Percentiles rank a stretch among this genome's conserved stretches.
These are phyloP conservation scores for Australoheros facetus DNA, from an alignment of 2,797 vertebrate species.

Conservation along the genomic window DNA sequence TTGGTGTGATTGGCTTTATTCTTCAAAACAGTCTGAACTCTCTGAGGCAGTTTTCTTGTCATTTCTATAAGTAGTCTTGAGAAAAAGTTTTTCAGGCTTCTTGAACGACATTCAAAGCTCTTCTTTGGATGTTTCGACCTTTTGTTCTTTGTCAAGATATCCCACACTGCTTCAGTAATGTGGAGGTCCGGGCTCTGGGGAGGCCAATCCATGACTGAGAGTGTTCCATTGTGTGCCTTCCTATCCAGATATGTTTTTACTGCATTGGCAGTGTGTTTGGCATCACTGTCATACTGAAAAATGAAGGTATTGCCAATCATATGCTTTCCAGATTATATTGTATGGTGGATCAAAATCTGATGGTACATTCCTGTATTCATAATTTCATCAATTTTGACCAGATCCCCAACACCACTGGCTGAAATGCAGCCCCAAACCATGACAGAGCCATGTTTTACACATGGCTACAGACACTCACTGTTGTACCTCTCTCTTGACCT, in stretches of 20 bases:
- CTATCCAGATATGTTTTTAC: background rate
- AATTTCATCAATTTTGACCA: background rate
- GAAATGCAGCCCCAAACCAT: background rate
- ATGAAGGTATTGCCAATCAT: background rate
- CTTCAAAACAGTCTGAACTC: background rate
- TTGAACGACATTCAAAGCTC: background rate
- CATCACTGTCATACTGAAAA: background rate
- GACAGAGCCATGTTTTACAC: background rate
- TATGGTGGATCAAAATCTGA: background rate
- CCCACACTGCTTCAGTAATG: background rate
- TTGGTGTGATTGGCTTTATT: background rate
- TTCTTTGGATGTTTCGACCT: background rate
- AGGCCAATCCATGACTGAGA: background rate
- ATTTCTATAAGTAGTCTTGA: background rate
- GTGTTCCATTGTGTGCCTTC: background rate
- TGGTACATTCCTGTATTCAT: background rate
- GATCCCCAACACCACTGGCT: background rate
- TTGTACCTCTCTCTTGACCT: background rate
- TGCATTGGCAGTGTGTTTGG: no score
- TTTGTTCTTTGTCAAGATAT: background rate
- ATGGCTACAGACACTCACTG: background rate
- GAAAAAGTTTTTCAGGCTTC: background rate
- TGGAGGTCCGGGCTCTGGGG: background rate
- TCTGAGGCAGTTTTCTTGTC: background rate
- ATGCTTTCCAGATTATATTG: background rate